Evolutionary conservation across 2,113 vertebrate genomes (phyloP), one percentile per base, ranked within the genome.

Genomic region (Pelobates fuscus): DNA sequence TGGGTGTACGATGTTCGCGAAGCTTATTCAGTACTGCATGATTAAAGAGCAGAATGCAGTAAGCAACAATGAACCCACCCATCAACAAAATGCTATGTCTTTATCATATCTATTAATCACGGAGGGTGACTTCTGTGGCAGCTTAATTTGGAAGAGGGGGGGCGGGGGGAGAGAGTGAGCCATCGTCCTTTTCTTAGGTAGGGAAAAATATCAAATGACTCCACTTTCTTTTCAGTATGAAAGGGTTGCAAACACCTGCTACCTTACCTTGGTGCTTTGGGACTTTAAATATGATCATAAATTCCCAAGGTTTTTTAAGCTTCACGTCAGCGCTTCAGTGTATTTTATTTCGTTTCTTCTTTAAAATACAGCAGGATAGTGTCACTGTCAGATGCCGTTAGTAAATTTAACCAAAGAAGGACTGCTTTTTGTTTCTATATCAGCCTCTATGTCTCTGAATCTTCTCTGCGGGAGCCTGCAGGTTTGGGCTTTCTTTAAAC

Each of bases 391-490:
- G 46, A 57, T 55, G 52, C 46, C 46, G 5, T 25, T 41, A 60
- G 18, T 61, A 29, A 61, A 61, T 61, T 8, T 4, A 21, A 49
- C 29, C 59, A 55, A 23, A 10, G 81, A 52, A 29, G 78, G 79
- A 55, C 70, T 66, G 64, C 62, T 81, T 80, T 86, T 86, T 85
- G 84, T 86, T 37, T 10, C 32, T 37, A 37, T 37, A 5, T 37
- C 32, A 37, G 32, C 10, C 32, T 37, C 70, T 83, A 78, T 82
- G 81, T 83, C 32, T 78, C 77, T 57, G 29, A 81, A 77, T 7
- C 81, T 84, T 78, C 66, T 71, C 66, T 79, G 83, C 71, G 58
- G 83, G 82, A 63, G 82, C 78, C 82, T 88, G 85, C 84, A 90
- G 86, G 84, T 89, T 83, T 73, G 55, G 78, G 67, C 77, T 78